Conservation (phyloP, 2,888 invertebrate species). For the Brachylomia viminalis region DNA sequence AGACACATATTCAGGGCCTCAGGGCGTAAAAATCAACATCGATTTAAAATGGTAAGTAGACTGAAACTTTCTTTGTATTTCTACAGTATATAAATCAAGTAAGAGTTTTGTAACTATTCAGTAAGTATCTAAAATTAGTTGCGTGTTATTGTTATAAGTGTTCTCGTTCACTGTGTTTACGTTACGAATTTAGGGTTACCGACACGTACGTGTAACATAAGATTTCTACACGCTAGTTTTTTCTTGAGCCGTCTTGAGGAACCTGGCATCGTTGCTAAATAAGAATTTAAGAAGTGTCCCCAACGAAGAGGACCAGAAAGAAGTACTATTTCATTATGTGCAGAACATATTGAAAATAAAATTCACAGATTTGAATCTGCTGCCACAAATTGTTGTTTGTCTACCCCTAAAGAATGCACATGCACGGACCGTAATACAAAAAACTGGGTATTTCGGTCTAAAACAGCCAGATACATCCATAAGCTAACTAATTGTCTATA, state of each 20-base stretch:
- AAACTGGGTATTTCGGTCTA: no score
- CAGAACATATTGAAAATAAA: background rate
- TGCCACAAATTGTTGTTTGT: background rate
- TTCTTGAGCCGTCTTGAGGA: background rate
- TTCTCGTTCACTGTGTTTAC: constrained; percentile 59
- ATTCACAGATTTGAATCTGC: background rate
- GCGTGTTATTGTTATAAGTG: constrained; percentile 65
- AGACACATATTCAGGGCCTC: background rate
- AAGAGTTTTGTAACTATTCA: constrained; percentile 62
- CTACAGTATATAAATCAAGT: constrained; percentile 61
- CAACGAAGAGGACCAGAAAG: background rate
- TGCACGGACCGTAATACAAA: background rate
- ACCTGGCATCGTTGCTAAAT: background rate
- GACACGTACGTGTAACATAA: constrained; percentile 11
- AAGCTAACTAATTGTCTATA: background rate
- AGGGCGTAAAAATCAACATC: background rate
- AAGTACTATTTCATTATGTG: background rate
- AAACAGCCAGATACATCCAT: background rate
- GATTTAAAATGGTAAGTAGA: background rate
- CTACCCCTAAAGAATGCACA: background rate
- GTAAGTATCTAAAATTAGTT: constrained; percentile 66
- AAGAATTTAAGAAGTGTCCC: background rate
- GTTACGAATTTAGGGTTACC: constrained; percentile 53
- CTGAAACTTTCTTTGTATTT: constrained; percentile 41
- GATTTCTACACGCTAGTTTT: background rate